A percentile compares a stretch with the other conserved stretches of the same genome.
These are phyloP conservation scores for human (Homo sapiens) DNA, from an alignment of 2,113 vertebrate genomes.

Conservation along the genomic window GRCh38 chrX:72110001-72110500, in stretches of 20 bases:
- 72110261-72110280: neutral
- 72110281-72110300: neutral
- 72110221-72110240: neutral
- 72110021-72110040: neutral
- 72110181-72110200: neutral
- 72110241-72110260: neutral
- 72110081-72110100: neutral
- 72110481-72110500: neutral
- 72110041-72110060: neutral
- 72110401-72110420: neutral
- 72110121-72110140: neutral
- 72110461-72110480: neutral
- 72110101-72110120: slow-evolving; percentile 23
- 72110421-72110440: neutral
- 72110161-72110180: neutral
- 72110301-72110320: neutral
- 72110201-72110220: neutral
- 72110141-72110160: neutral
- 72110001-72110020: neutral
- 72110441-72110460: neutral
- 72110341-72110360: neutral
- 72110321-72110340: neutral
- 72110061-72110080: neutral
- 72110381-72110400: neutral
- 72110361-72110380: neutral